Evolutionary conservation across 1,140 invertebrate genomes (phyloP).

Genomic region (Penaeus vannamei): DNA sequence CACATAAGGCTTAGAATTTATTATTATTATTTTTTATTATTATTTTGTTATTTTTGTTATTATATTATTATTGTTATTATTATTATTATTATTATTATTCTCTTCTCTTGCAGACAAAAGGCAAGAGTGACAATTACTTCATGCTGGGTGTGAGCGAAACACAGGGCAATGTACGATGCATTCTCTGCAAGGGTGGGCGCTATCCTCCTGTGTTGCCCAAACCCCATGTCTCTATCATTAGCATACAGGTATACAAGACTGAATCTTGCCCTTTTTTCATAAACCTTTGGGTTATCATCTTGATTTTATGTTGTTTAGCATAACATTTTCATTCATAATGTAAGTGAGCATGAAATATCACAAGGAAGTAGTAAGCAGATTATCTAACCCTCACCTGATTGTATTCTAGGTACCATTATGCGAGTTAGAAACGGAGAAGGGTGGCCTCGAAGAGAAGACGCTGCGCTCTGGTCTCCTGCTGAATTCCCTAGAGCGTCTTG

Average conservation of each 20-base stretch:
- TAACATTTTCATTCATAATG: not conserved
- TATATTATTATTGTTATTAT: not conserved
- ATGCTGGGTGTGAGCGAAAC: constrained; percentile 84
- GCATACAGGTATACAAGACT: constrained; percentile 72
- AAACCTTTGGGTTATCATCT: not conserved
- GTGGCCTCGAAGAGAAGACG: constrained; percentile 83
- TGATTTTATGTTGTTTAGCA: not conserved
- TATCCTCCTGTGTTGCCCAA: constrained; percentile 90
- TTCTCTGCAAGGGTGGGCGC: constrained; percentile 88
- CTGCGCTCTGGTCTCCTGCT: constrained; percentile 74
- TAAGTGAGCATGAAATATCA: not conserved
- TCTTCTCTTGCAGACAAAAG: constrained; percentile 70
- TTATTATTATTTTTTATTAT: too few relatives aligned
- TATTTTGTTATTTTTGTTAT: not conserved
- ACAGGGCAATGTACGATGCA: constrained; percentile 82
- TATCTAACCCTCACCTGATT: not conserved
- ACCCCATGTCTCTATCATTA: constrained; percentile 81
- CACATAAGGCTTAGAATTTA: too few relatives aligned
- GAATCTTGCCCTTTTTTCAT: not conserved
- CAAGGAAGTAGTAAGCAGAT: not conserved
- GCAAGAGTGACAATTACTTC: constrained; percentile 86
- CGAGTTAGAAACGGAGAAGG: constrained; percentile 86
- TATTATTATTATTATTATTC: not conserved
- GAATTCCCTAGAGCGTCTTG: constrained; percentile 60
- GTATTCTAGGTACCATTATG: constrained; percentile 81